Evolutionary conservation across 2,797 vertebrate species (phyloP).

Genomic region (Petrocephalus sullivani): DNA sequence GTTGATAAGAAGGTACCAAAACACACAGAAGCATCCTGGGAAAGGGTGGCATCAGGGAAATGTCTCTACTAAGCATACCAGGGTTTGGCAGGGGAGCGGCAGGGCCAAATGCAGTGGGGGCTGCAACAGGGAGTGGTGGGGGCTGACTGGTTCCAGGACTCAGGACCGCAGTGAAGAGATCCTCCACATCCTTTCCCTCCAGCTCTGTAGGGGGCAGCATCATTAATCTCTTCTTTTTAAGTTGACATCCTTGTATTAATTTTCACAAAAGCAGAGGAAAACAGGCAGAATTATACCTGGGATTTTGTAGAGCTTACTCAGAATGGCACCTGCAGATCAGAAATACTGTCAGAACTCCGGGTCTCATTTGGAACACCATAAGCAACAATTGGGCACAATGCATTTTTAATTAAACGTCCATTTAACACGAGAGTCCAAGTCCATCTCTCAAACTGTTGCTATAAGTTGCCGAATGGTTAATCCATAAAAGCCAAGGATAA

Average conservation of each 20-base stretch:
- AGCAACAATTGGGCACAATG: neutral
- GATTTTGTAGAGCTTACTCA: constrained; percentile 92
- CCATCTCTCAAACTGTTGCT: neutral
- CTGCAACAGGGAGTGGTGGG: constrained; percentile 57
- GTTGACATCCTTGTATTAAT: neutral
- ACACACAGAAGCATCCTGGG: neutral
- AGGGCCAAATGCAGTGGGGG: constrained; percentile 47
- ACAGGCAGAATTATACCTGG: constrained; percentile 68
- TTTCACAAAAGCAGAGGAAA: neutral
- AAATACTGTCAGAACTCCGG: neutral
- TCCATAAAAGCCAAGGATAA: neutral
- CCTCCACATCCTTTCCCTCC: constrained; percentile 94
- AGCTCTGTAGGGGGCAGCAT: constrained; percentile 64
- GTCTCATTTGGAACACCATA: neutral
- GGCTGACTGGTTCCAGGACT: constrained; percentile 71
- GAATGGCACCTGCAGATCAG: constrained; percentile 77
- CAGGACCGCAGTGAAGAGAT: constrained; percentile 90
- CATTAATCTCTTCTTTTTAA: neutral
- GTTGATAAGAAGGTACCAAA: neutral
- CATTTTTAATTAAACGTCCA: neutral
- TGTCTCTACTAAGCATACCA: constrained; percentile 49
- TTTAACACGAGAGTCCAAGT: neutral
- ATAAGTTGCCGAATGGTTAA: neutral
- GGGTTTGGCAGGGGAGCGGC: constrained; percentile 63
- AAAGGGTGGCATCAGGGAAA: neutral